phyloP scores from a whole-genome alignment of 2,797 vertebrate genomes.

The Channallabes apus region DNA sequence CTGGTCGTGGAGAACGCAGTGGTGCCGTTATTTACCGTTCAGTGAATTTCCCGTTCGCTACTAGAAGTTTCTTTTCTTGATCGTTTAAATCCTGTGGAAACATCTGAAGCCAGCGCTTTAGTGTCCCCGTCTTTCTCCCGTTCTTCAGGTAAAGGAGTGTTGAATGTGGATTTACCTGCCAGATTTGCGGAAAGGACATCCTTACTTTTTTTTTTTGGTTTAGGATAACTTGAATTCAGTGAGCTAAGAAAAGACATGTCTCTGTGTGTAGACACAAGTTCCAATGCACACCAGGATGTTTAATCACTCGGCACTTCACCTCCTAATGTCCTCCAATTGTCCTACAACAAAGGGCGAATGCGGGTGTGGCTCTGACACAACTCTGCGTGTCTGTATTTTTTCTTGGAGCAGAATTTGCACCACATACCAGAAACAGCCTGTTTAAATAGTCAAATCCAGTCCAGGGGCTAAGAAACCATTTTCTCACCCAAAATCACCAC shows the following conservation, averaged over 20 bases:
- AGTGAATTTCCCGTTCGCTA: not conserved
- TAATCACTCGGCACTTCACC: too few relatives aligned
- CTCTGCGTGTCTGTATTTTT: not conserved
- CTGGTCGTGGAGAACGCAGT: not conserved
- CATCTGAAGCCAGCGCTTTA: not conserved
- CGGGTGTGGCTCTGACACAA: too few relatives aligned
- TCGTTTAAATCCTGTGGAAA: not conserved
- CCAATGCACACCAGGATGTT: too few relatives aligned
- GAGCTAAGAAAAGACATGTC: not conserved
- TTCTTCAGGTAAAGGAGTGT: not conserved
- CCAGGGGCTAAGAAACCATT: not conserved
- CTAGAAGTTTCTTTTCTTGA: not conserved
- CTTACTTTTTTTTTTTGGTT: not conserved
- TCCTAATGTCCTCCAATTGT: too few relatives aligned
- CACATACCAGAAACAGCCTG: not conserved
- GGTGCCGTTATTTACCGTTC: not conserved
- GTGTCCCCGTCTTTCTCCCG: fast-evolving
- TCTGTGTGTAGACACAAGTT: too few relatives aligned
- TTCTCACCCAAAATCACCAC: not conserved
- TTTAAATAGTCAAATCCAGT: not conserved
- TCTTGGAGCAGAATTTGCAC: not conserved
- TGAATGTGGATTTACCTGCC: not conserved
- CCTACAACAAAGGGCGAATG: too few relatives aligned
- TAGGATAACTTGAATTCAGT: not conserved
- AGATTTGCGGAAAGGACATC: not conserved